Percentiles rank a stretch among this genome's conserved stretches.
Evolutionary conservation across 2,113 vertebrate genomes (phyloP).

Genomic region (Erythrocercus mccallii): DNA sequence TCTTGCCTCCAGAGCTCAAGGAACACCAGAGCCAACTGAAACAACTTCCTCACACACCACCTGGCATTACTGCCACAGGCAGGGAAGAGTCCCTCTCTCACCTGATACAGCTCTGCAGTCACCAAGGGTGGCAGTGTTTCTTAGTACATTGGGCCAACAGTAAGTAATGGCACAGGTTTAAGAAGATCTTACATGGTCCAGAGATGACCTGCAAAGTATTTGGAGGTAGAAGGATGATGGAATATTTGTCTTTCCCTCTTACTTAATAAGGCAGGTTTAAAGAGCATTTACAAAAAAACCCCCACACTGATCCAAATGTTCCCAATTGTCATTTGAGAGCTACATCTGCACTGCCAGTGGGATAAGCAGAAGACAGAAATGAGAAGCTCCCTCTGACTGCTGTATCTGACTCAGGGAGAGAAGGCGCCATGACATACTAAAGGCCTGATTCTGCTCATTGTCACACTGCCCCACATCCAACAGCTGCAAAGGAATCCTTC

Average conservation of each 20-base stretch:
- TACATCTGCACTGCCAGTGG: background rate
- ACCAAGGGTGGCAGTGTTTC: background rate
- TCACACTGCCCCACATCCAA: background rate
- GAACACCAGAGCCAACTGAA: background rate
- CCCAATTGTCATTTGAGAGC: background rate
- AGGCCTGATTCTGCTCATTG: background rate
- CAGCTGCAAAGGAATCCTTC: background rate
- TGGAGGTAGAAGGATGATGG: fast-evolving
- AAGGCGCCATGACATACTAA: background rate
- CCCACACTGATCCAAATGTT: background rate
- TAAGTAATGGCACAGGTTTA: background rate
- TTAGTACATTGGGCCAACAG: background rate
- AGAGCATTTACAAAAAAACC: background rate
- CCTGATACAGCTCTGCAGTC: background rate
- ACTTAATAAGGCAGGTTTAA: background rate
- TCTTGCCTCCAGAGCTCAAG: background rate
- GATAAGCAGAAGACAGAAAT: background rate
- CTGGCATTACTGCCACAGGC: background rate
- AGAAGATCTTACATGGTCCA: background rate
- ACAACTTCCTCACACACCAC: background rate
- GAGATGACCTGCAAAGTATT: background rate
- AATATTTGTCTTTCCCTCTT: background rate
- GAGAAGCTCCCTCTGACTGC: background rate
- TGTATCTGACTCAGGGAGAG: background rate
- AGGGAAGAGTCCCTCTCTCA: background rate